phyloP scores from a whole-genome alignment of 1,140 invertebrate species.

The Hormaphis cornu region DNA sequence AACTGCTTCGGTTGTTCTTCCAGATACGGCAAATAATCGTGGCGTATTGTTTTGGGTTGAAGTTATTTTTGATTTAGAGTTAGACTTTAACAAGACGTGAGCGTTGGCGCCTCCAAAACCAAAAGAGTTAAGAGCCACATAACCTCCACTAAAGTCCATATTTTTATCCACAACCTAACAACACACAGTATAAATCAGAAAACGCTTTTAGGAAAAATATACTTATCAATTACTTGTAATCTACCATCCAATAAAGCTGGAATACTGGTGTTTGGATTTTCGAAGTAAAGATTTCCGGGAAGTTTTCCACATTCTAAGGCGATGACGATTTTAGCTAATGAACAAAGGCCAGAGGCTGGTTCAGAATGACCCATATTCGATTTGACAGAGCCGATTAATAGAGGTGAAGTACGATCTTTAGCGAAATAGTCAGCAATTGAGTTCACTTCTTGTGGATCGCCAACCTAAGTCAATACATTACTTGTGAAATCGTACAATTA shows the following conservation, averaged over 20 bases:
- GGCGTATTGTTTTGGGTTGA: conserved; percentile 49
- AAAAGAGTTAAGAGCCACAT: conserved; percentile 87
- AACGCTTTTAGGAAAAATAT: neutral
- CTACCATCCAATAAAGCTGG: conserved; percentile 74
- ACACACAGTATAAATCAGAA: neutral
- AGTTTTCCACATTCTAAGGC: conserved; percentile 81
- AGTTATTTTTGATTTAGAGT: conserved; percentile 57
- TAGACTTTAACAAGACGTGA: conserved; percentile 74
- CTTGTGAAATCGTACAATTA: too few species aligned
- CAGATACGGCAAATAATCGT: conserved; percentile 67
- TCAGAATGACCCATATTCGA: conserved; percentile 98
- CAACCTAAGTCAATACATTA: conserved; percentile 47
- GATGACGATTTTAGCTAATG: conserved; percentile 78
- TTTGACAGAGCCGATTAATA: conserved; percentile 91
- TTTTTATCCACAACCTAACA: conserved; percentile 67
- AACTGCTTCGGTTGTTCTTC: conserved; percentile 74
- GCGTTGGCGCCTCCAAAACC: conserved; percentile 97
- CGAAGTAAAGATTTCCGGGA: conserved; percentile 83
- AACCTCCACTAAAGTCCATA: conserved; percentile 70
- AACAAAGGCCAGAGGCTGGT: conserved; percentile 81
- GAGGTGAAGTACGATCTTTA: conserved; percentile 62
- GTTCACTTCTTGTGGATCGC: conserved; percentile 93
- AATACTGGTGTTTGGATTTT: conserved; percentile 77
- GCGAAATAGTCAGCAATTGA: conserved; percentile 84
- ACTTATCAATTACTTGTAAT: conserved; percentile 42